Evolutionary conservation across 2,797 vertebrate species (phyloP).

Genomic region (Pampus argenteus): DNA sequence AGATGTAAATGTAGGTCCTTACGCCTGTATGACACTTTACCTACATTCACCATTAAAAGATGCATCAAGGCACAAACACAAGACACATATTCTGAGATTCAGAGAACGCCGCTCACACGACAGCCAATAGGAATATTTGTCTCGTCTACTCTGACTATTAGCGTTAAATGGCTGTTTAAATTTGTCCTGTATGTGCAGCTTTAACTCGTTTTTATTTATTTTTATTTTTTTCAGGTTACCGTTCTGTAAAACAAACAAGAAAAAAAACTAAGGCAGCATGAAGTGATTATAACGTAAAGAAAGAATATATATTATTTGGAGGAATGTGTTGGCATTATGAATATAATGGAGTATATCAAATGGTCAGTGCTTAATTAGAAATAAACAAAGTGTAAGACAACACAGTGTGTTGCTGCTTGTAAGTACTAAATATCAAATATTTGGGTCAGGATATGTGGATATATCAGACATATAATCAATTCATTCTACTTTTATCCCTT

Average conservation of each 20-base stretch:
- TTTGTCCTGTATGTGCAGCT: constrained; percentile 7
- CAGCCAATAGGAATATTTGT: constrained; percentile 13
- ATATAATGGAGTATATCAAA: constrained; percentile 2
- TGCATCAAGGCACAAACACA: constrained; percentile 13
- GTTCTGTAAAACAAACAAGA: constrained; percentile 1
- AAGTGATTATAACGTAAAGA: constrained; percentile 2
- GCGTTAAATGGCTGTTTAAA: constrained; percentile 39
- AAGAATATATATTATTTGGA: neutral
- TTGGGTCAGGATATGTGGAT: constrained; percentile 1
- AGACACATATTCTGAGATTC: neutral
- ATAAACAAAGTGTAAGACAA: neutral
- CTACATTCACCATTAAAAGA: constrained; percentile 11
- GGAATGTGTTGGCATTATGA: neutral
- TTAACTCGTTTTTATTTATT: no score
- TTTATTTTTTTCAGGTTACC: constrained; percentile 2
- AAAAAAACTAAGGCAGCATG: constrained; percentile 22
- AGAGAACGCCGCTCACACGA: constrained; percentile 19
- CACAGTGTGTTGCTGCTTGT: neutral
- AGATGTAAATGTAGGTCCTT: constrained; percentile 38
- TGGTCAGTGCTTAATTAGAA: neutral
- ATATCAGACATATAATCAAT: neutral
- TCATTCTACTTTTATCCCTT: constrained; percentile 12
- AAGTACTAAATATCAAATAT: constrained; percentile 17
- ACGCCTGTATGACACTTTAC: constrained; percentile 9
- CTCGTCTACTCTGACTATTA: constrained; percentile 22